These are phyloP conservation scores for Geotria australis DNA, from an alignment of 2,797 vertebrate species.

Conservation along the genomic window DNA sequence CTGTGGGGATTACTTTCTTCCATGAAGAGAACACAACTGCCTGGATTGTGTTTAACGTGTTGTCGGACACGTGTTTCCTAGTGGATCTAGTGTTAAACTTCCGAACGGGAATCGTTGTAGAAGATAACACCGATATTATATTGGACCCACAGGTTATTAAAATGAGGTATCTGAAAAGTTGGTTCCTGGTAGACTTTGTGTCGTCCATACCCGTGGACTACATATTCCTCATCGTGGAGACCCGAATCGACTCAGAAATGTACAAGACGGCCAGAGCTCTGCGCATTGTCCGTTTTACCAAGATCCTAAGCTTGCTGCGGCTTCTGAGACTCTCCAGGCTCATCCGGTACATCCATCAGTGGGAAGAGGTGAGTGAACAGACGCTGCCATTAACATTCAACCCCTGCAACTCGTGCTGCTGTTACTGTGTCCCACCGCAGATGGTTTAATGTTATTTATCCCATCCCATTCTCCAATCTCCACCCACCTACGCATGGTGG, in stretches of 20 bases:
- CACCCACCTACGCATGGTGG: not conserved
- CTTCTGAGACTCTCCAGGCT: conserved; percentile 64
- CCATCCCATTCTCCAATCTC: not conserved
- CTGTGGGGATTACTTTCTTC: conserved; percentile 95
- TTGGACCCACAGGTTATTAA: conserved; percentile 80
- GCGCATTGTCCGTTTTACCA: conserved; percentile 79
- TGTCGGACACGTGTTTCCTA: conserved; percentile 96
- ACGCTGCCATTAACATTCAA: not conserved
- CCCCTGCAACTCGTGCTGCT: no score
- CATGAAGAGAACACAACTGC: conserved; percentile 83
- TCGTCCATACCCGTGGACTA: conserved; percentile 98
- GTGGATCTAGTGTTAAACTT: conserved; percentile 93
- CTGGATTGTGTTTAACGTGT: conserved; percentile 94
- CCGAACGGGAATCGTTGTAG: conserved; percentile 75
- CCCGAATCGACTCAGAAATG: conserved; percentile 80
- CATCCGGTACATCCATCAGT: conserved; percentile 86
- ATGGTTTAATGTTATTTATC: not conserved
- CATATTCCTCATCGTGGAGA: conserved; percentile 93
- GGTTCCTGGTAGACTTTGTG: conserved; percentile 89
- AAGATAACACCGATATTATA: conserved; percentile 95
- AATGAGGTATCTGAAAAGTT: conserved; percentile 70
- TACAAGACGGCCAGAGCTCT: conserved; percentile 82
- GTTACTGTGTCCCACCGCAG: no score
- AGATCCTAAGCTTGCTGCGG: conserved; percentile 65
- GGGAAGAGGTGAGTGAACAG: conserved; percentile 50